A percentile compares a stretch with the other conserved stretches of the same genome.
Evolutionary conservation across 2,113 vertebrate species (phyloP).

Genomic region (Climacteris rufus): DNA sequence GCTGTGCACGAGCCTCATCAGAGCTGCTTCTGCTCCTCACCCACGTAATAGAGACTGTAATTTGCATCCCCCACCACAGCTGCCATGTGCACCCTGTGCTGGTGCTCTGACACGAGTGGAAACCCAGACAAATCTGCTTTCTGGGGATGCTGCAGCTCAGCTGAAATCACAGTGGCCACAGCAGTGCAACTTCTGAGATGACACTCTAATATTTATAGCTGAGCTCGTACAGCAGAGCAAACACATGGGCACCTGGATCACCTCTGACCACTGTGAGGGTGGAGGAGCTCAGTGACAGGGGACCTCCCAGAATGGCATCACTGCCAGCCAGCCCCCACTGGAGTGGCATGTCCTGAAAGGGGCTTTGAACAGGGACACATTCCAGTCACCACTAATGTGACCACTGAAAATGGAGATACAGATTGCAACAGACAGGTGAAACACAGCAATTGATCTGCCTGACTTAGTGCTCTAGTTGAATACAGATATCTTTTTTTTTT

Average conservation of each 20-base stretch:
- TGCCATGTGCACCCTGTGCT: background rate
- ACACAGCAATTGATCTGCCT: background rate
- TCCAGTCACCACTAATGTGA: background rate
- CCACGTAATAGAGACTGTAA: background rate
- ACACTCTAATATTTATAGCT: background rate
- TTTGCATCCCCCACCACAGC: background rate
- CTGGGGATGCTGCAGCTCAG: background rate
- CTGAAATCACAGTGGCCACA: background rate
- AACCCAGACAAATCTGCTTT: background rate
- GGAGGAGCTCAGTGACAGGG: background rate
- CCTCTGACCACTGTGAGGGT: rapidly evolving
- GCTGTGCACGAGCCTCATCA: background rate
- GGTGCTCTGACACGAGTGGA: background rate
- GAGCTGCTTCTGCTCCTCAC: background rate
- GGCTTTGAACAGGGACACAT: background rate
- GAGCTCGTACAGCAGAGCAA: background rate
- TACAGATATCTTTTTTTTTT: background rate
- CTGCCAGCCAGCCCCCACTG: background rate
- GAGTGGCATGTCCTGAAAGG: background rate
- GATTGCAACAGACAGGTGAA: background rate
- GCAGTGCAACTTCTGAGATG: background rate
- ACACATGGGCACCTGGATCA: background rate
- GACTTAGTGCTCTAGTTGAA: background rate
- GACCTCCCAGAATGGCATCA: rapidly evolving
- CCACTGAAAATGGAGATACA: background rate